Evolutionary conservation across 2,888 invertebrate genomes (phyloP).

Genomic region (Eupsilia transversa): DNA sequence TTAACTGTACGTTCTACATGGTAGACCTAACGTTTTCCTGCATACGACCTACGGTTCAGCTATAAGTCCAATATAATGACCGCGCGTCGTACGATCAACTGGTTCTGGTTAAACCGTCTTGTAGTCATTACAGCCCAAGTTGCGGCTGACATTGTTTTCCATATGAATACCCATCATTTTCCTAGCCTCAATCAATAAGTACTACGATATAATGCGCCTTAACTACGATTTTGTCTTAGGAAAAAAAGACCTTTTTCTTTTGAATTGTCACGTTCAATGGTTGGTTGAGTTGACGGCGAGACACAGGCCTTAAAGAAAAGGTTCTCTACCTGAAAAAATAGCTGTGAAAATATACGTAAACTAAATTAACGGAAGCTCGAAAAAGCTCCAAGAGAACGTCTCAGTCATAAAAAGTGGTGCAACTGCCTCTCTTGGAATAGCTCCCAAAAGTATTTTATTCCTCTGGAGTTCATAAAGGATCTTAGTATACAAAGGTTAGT

Average conservation of each 20-base stretch:
- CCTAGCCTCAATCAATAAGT: not conserved
- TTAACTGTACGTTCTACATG: not conserved
- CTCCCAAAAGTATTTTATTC: conserved; percentile 71
- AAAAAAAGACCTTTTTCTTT: not conserved
- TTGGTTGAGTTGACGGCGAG: not conserved
- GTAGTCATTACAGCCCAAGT: conserved; percentile 1
- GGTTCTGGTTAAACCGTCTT: not conserved
- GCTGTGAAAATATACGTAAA: conserved; percentile 14
- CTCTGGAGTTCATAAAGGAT: conserved; percentile 62
- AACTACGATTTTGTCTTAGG: not conserved
- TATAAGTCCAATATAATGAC: not conserved
- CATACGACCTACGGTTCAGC: not conserved
- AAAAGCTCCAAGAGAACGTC: conserved; percentile 29
- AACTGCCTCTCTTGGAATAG: conserved; percentile 64
- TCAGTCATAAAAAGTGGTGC: conserved; percentile 55
- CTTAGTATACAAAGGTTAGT: conserved; percentile 66
- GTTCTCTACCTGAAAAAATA: not conserved
- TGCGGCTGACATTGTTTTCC: conserved; percentile 17
- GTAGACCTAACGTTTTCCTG: not conserved
- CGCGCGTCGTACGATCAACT: not conserved
- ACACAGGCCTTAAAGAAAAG: not conserved
- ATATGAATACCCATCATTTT: not conserved
- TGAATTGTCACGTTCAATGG: not conserved
- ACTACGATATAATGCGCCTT: conserved; percentile 1
- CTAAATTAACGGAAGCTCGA: conserved; percentile 15